phyloP scores from a whole-genome alignment of 1,140 invertebrate genomes.

The Apocrypta bakeri region DNA sequence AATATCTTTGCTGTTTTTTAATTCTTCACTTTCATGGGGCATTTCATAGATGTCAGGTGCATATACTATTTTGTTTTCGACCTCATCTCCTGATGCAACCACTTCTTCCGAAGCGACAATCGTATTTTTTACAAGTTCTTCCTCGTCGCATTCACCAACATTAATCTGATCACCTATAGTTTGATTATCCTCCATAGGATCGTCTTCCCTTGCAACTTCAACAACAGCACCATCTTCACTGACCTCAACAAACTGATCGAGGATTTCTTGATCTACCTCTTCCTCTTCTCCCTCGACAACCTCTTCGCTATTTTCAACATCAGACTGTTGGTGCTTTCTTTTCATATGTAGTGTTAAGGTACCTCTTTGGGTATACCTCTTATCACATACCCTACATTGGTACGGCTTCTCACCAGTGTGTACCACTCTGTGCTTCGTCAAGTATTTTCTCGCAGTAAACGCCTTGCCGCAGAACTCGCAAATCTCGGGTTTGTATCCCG shows the following conservation, averaged over 20 bases:
- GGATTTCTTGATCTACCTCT: background rate
- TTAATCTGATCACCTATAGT: too few species aligned
- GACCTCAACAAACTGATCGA: background rate
- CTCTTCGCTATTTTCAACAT: background rate
- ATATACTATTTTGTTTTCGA: background rate
- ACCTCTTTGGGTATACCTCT: slow-evolving; percentile 76
- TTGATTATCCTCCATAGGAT: background rate
- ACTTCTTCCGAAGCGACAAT: too few species aligned
- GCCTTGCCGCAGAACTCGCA: slow-evolving; percentile 79
- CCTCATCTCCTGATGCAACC: too few species aligned
- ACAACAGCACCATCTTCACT: slow-evolving; percentile 25
- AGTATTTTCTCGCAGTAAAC: slow-evolving; percentile 82
- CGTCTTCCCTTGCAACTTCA: background rate
- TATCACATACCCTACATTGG: slow-evolving; percentile 73
- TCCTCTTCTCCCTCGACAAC: background rate
- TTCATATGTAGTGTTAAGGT: slow-evolving; percentile 68
- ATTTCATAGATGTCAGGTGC: background rate
- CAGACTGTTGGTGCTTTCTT: slow-evolving; percentile 49
- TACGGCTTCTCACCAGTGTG: slow-evolving; percentile 71
- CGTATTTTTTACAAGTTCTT: too few species aligned
- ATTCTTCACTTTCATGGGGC: too few species aligned
- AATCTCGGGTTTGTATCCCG: slow-evolving; percentile 78
- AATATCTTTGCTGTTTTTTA: background rate
- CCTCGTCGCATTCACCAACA: too few species aligned
- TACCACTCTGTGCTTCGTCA: slow-evolving; percentile 68